Evolutionary conservation across 35 echinoderm and acorn worm genomes (phyloP), one percentile per base, ranked within the genome.

Genomic region (Lytechinus pictus): DNA sequence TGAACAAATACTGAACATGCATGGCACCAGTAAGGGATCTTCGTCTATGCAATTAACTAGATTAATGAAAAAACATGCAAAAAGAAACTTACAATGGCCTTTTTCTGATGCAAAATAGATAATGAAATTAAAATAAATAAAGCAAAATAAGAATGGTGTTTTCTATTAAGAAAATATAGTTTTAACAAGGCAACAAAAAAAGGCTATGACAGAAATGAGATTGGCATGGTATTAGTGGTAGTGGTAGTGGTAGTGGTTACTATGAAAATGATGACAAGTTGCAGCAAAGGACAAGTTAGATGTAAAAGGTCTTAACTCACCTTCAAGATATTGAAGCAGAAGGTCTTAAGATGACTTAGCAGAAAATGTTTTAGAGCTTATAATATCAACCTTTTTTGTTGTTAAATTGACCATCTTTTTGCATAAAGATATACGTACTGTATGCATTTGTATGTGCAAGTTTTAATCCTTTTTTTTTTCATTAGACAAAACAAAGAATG

Each of bases 201-300:
- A 79, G 66, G 66, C 21, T 79, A 79, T 27, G 66, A 79, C 66
- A 79, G n/a, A 79, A 79, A 5, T 79, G 66, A 24, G 6, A 79
- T 4, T n/a, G 66, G 16, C 6, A 24, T 79, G 66, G 66, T 79
- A 79, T 16, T 71, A 71, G 61, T 79, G 66, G 66, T 13, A 72
- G 12, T 72, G 61, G 61, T 72, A 72, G 61, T 72, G 61, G 61
- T n/a, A 79, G 66, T 79, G 66, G 19, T 7, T 24, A 14, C 66
- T 24, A n/a, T 79, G 61, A 24, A 5, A 71, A 24, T 71, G 66
- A 79, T 79, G 66, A 24, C 33, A 44, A 79, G 21, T n/a, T 79
- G 66, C 66, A 79, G 19, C 66, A 79, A 79, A 79, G 19, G 66
- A 79, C 66, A 79, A 79, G 66, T 79, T 79, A 79, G 66, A 79